Evolutionary conservation across 1,140 invertebrate genomes (phyloP), one percentile per base, ranked within the genome.

Genomic region (Bombus cullumanus): DNA sequence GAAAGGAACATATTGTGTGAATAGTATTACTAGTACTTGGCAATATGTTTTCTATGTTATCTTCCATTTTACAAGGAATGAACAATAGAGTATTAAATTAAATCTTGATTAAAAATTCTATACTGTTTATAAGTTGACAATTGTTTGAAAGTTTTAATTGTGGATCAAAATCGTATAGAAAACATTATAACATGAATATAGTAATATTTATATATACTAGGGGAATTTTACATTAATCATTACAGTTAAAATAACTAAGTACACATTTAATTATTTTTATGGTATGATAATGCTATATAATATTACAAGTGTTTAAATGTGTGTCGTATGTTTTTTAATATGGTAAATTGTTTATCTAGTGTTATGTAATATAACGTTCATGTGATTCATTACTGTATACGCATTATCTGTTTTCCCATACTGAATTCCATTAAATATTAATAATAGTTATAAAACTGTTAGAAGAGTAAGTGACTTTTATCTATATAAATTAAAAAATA

Each of bases 1-100:
- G 69, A 43, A 77, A 22, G 6, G 57, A 78, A 15, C 59, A 59
- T 25, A 66, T 57, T 4, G 87, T 72, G 15, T 68, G 59, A 64
- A 69, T 85, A 5, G 25, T 28, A 18, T 28, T 34, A 53, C 43
- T 75, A 43, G 34, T 83, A 8, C 31, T 31, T 13, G 79, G 37
- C 1, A 25, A 2, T 13, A 12, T 28, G 47, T 72, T 73, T 41
- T 64, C 69, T 12, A 59, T 15, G 9, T 28, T 57, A 22, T 15
- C 31, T 28, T 81, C 39, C 83, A 77, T 81, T 34, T 74, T 69
- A 57, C 28, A 28, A 12, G 22, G 62, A 15, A 22, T 8, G 18
- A 53, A 53, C 18, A 73, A 64, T 31, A 0, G 28, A 62, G 59
- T 28, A 22, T 34, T 66, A 47, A 64, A 41, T 31, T 39, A 25